phyloP scores from a whole-genome alignment of 2,113 vertebrate genomes.

The Peromyscus polionotus region DNA sequence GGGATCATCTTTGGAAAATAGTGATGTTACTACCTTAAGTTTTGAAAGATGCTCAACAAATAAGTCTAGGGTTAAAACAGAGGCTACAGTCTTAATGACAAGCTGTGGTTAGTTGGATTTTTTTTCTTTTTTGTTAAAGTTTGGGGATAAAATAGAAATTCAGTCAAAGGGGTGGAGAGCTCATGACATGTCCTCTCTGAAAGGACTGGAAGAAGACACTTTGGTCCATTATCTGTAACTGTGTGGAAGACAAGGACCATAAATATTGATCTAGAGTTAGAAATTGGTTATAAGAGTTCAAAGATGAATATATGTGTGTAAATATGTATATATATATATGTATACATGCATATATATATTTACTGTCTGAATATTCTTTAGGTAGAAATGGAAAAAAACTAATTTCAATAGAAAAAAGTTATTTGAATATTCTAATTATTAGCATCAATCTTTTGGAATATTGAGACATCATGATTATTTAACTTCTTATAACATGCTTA shows the following conservation, averaged over 20 bases:
- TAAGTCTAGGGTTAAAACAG: background rate
- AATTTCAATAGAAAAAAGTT: slow-evolving; percentile 23
- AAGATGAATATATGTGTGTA: background rate
- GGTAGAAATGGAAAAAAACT: background rate
- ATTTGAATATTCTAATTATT: slow-evolving; percentile 27
- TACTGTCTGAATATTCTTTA: slow-evolving; percentile 10
- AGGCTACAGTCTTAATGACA: background rate
- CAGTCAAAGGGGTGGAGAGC: slow-evolving; percentile 17
- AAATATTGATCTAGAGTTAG: background rate
- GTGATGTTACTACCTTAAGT: background rate
- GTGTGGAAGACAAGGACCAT: background rate
- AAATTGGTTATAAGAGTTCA: background rate
- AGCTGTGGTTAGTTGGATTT: background rate
- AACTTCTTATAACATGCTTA: slow-evolving; percentile 1
- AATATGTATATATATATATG: too few species aligned
- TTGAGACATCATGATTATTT: background rate
- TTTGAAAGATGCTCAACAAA: background rate
- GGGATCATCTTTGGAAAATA: background rate
- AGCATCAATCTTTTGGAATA: background rate
- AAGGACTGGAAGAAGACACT: background rate
- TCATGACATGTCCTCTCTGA: background rate
- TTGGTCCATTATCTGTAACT: background rate
- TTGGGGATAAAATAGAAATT: background rate
- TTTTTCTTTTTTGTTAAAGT: background rate
- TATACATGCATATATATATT: background rate